These are phyloP conservation scores for Leucophenga montana DNA, from an alignment of 2,888 invertebrate genomes.

Conservation along the genomic window DNA sequence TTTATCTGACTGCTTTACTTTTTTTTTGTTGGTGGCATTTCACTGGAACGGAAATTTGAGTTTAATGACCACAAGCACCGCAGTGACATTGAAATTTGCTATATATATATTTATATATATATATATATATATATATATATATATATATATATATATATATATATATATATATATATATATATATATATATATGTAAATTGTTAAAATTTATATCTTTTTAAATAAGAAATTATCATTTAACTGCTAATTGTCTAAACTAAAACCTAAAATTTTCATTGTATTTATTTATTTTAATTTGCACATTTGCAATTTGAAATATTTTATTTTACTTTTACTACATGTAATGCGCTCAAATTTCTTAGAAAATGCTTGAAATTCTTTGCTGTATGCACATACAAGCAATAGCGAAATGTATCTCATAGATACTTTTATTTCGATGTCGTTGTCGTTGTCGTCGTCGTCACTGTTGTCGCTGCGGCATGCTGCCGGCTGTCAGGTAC, in stretches of 20 bases:
- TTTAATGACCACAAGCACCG: constrained; percentile 7
- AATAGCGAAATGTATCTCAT: constrained; percentile 8
- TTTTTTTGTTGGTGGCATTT: constrained; percentile 13
- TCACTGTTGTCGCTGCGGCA: not conserved
- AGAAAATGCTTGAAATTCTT: constrained; percentile 5
- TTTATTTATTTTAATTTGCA: constrained; percentile 9
- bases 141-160: no score
- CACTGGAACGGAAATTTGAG: not conserved
- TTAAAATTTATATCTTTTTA: no score
- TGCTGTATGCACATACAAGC: not conserved
- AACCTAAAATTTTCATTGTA: not conserved
- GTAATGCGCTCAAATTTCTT: constrained; percentile 22
- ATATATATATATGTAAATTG: no score
- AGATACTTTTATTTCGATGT: constrained; percentile 17
- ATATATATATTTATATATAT: no score
- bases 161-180: no score
- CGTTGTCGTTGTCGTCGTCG: not conserved
- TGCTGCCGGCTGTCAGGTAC: no score
- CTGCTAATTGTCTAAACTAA: not conserved
- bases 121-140: no score
- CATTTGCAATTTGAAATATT: not conserved
- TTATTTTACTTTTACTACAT: not conserved
- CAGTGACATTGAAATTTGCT: not conserved
- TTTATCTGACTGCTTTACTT: not conserved
- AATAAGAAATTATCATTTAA: no score